Base-by-base conservation (phyloP, 2,888 invertebrate genomes). In the Leuctra nigra region DNA sequence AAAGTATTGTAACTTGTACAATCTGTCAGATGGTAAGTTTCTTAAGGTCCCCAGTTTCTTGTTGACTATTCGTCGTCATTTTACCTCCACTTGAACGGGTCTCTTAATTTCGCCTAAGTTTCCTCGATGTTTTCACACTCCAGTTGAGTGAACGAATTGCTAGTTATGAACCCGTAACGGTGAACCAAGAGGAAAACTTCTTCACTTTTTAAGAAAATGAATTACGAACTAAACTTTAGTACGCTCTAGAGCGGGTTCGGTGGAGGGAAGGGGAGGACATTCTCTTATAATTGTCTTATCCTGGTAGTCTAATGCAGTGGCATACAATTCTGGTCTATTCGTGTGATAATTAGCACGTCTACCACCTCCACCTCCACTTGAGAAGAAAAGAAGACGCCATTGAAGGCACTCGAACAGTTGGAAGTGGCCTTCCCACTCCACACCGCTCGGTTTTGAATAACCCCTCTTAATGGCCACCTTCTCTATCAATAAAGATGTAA, bases 311-410 rank as follows among this genome's bases (percentile, higher is more conserved):
- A 50, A 50, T 50, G 50, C 33, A 50, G 35, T 33, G 18, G 20
- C 50, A 14, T 50, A 50, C 18, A 50, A 50, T 50, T 50, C 50
- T 16, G 35, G 11, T 35, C 50, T 50, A 56, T 56, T 56, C 56
- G 41, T 41, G 56, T 56, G 56, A 50, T 56, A 56, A 56, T 56
- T 56, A 56, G 50, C n/a, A n/a, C n/a, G n/a, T n/a, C n/a, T n/a
- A n/a, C n/a, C n/a, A n/a, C 29, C 44, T 16, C 29, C 33, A 50
- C 41, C 56, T 52, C 39, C 29, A 50, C 50, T 50, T 20, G 14
- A 33, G 20, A 50, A 50, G 50, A 50, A 50, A 18, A 50, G 22
- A 33, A 33, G n/a, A 20, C 33, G 16, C 18, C 33, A 50, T 50
- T 50, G 50, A 50, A 41, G 3, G 35, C 33, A 44, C 44, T 44